A percentile compares a stretch with the other conserved stretches of the same genome.
Evolutionary conservation across 1,140 invertebrate species (phyloP).

Genomic region (Varroa destructor): DNA sequence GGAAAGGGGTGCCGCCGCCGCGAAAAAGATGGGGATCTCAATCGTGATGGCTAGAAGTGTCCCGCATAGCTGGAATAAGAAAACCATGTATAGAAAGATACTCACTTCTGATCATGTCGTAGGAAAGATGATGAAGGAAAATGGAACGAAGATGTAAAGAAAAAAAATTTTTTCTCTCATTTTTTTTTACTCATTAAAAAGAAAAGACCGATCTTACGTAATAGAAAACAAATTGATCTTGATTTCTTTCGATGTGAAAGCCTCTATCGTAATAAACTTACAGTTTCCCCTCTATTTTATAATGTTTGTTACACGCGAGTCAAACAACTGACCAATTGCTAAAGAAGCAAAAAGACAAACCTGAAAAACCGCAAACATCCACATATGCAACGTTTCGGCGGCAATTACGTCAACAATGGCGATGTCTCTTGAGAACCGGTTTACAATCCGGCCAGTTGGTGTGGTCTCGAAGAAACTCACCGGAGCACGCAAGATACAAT

Average conservation of each 20-base stretch:
- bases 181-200: too few relatives aligned
- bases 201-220: too few relatives aligned
- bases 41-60: slow-evolving; percentile 52
- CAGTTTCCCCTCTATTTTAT: too few relatives aligned
- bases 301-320: too few relatives aligned
- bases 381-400: slow-evolving; percentile 28
- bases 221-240: too few relatives aligned
- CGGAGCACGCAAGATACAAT: slow-evolving; percentile 48
- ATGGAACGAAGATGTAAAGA: too few relatives aligned
- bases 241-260: too few relatives aligned
- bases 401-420: slow-evolving; percentile 45
- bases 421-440: slow-evolving; percentile 70
- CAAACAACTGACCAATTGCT: not conserved
- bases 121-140: too few relatives aligned
- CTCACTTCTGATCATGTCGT: too few relatives aligned
- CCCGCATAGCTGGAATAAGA: slow-evolving; percentile 51
- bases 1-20: slow-evolving; percentile 47
- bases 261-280: too few relatives aligned
- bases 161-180: too few relatives aligned
- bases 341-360: slow-evolving; percentile 35
- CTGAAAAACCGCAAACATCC: slow-evolving; percentile 38
- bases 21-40: slow-evolving; percentile 45
- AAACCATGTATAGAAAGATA: slow-evolving; percentile 54
- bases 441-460: slow-evolving; percentile 63
- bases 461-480: slow-evolving; percentile 69